Evolutionary conservation across 2,888 invertebrate genomes (phyloP).

Genomic region (Octonoba sinensis): DNA sequence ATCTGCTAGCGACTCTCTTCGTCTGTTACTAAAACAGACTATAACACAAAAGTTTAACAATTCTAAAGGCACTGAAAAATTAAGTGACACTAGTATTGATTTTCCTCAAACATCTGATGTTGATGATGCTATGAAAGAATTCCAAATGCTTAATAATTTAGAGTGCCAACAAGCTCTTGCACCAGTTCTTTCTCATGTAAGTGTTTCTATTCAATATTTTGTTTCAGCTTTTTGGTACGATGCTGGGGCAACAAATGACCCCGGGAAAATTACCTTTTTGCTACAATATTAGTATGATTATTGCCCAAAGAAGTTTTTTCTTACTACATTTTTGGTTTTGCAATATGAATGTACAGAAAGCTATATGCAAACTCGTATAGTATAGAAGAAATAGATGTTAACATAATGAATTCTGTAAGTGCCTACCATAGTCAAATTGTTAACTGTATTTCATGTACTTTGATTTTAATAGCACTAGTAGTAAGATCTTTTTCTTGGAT

Average conservation of each 20-base stretch:
- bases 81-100: conserved; percentile 25
- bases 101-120: conserved; percentile 19
- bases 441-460: too few relatives aligned
- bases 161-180: conserved; percentile 66
- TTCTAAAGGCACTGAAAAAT: conserved; percentile 31
- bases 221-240: not conserved
- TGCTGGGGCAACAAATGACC: too few relatives aligned
- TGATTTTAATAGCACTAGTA: too few relatives aligned
- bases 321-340: not conserved
- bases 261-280: too few relatives aligned
- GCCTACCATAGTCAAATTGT: too few relatives aligned
- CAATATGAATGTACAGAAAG: too few relatives aligned
- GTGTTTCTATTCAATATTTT: conserved; percentile 6
- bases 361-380: too few relatives aligned
- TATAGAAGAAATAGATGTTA: too few relatives aligned
- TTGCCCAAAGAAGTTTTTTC: not conserved
- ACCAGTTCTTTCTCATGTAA: conserved; percentile 65
- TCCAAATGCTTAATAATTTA: conserved; percentile 57
- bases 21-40: conserved; percentile 66
- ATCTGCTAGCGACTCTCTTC: conserved; percentile 67
- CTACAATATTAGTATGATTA: too few relatives aligned
- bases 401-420: too few relatives aligned
- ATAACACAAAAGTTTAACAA: conserved; percentile 66
- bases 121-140: conserved; percentile 54
- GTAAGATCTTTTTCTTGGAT: too few relatives aligned